Evolutionary conservation across 2,797 vertebrate genomes (phyloP), one percentile per base, ranked within the genome.

Genomic region (Anguilla obscura): DNA sequence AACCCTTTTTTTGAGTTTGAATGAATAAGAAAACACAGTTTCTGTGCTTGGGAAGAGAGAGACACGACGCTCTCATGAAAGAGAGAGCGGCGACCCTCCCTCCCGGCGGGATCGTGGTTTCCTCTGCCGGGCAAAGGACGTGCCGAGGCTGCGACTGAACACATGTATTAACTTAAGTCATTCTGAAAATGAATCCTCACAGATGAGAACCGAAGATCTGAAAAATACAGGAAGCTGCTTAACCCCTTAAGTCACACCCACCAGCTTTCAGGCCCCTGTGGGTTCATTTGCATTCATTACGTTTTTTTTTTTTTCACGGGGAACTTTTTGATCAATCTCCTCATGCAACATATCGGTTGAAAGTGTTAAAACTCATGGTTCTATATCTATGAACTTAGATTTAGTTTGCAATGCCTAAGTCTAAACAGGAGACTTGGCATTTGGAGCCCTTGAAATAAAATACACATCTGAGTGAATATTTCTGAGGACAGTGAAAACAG

Each of bases 1-100:
- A 48, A 3, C 33, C 40, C 7, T 24, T 9, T 50, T 80, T 1
- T 50, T 60, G 16, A 27, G 24, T 24, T 50, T 48, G 40, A 21
- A 48, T 82, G 79, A 82, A 82, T 82, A 50, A 48, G 21, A 50
- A 82, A 82, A 50, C 21, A 82, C 7, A 8, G 76, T 80, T 80
- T 80, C 33, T 79, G 74, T 45, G 21, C 33, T 80, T 80, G 76
- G 40, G 18, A 45, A 80, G 40, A 48, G 50, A 24, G 45, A 48
- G 79, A 48, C 21, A 12, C 24, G 16, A 79, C 16, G 33, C 33
- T 79, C 33, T 40, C 33, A 14, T 30, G 33, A 16, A 36, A 18
- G 36, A 45, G 33, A 79, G 33, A 79, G 45, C 45, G 0, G 79
- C n/a, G 21, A 9, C 18, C 7, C 79, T 50, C 6, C 7, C 79